Evolutionary conservation across 1,140 invertebrate genomes (phyloP).

Genomic region (Drosophila melanica): DNA sequence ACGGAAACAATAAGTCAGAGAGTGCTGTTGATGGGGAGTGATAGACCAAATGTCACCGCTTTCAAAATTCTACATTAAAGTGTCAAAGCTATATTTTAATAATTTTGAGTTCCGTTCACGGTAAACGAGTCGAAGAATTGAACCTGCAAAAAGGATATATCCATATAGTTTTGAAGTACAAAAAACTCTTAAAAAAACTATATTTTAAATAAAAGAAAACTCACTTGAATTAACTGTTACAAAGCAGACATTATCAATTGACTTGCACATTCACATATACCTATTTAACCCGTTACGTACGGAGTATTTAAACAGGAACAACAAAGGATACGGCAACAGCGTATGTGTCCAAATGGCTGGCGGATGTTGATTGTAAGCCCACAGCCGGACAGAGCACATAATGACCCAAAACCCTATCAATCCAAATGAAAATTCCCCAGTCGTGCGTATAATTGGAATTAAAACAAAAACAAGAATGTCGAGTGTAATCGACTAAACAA

Average conservation of each 20-base stretch:
- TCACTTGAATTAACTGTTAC: too few species aligned
- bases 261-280: too few species aligned
- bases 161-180: too few species aligned
- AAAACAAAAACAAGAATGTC: slow-evolving; percentile 57
- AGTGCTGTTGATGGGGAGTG: neutral
- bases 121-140: too few species aligned
- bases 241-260: too few species aligned
- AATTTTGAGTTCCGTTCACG: too few species aligned
- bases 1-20: neutral
- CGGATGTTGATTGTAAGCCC: slow-evolving; percentile 56
- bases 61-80: neutral
- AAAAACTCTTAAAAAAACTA: too few species aligned
- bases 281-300: neutral
- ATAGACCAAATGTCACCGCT: slow-evolving; percentile 1
- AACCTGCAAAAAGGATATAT: too few species aligned
- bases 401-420: slow-evolving; percentile 78
- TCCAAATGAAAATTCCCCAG: slow-evolving; percentile 78
- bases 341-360: slow-evolving; percentile 42
- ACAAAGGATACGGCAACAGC: slow-evolving; percentile 19
- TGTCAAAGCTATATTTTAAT: too few species aligned
- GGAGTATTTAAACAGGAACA: slow-evolving; percentile 29
- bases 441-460: slow-evolving; percentile 82
- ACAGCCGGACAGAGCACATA: slow-evolving; percentile 44
- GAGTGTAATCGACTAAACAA: too few species aligned
- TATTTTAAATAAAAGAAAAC: too few species aligned